These are phyloP conservation scores for Taxidea taxus DNA, from an alignment of 2,113 vertebrate species.

Conservation along the genomic window DNA sequence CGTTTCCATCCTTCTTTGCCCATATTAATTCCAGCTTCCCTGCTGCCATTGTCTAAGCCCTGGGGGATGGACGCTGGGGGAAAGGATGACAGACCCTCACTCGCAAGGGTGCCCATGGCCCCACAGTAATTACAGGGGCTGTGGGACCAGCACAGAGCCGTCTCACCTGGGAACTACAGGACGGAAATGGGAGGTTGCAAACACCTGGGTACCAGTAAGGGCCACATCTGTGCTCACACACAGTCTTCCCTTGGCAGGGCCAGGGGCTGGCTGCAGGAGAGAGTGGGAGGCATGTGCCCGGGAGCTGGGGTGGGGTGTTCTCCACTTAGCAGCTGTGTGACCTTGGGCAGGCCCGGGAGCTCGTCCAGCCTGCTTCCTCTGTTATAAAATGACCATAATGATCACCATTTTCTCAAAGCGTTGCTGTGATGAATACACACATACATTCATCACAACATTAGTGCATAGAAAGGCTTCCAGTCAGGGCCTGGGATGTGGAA, in stretches of 20 bases:
- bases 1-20: neutral
- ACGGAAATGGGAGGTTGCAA: neutral
- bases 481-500: neutral
- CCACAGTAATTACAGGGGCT: neutral
- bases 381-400: neutral
- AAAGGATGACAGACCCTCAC: neutral
- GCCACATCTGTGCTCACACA: neutral
- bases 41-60: neutral
- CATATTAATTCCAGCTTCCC: neutral
- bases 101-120: neutral
- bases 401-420: neutral
- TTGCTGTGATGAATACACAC: neutral
- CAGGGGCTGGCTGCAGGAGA: fast-evolving
- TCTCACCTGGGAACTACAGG: neutral
- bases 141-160: neutral
- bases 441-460: neutral
- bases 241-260: neutral
- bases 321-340: neutral
- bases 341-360: neutral
- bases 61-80: neutral
- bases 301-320: fast-evolving
- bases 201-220: neutral
- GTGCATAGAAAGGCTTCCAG: neutral
- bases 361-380: neutral
- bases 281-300: fast-evolving